These are phyloP conservation scores for Bufo bufo DNA, from an alignment of 2,113 vertebrate species.

Conservation along the genomic window DNA sequence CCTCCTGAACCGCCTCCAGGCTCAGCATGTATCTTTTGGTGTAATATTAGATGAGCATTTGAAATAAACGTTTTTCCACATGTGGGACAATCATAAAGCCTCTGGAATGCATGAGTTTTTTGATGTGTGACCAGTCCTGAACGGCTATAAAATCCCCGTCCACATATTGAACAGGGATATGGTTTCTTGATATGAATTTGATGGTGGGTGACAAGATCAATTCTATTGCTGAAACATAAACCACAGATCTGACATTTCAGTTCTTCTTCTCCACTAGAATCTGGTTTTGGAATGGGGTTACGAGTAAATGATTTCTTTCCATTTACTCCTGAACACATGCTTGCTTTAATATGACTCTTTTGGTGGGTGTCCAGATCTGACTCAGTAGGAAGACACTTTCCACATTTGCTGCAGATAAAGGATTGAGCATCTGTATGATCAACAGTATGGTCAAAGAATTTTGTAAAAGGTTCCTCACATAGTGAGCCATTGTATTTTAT, in stretches of 20 bases:
- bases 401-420: background rate
- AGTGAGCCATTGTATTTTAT: background rate
- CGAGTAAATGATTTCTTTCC: background rate
- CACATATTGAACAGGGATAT: background rate
- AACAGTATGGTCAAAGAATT: background rate
- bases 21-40: background rate
- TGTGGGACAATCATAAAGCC: background rate
- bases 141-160: background rate
- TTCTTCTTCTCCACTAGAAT: background rate
- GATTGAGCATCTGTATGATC: background rate
- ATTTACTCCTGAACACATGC: background rate
- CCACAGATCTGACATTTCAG: background rate
- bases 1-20: background rate
- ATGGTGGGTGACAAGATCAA: background rate
- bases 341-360: background rate
- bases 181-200: background rate
- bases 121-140: conserved; percentile 8
- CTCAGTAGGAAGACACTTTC: background rate
- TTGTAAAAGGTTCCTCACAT: background rate
- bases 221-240: background rate
- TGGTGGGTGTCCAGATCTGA: background rate
- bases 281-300: background rate
- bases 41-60: background rate
- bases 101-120: background rate
- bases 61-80: conserved; percentile 26